Percentiles rank a stretch among this genome's conserved stretches.
phyloP scores from a whole-genome alignment of 92 coral and sea anemone genomes.

The Chrysogorgia sp. region DNA sequence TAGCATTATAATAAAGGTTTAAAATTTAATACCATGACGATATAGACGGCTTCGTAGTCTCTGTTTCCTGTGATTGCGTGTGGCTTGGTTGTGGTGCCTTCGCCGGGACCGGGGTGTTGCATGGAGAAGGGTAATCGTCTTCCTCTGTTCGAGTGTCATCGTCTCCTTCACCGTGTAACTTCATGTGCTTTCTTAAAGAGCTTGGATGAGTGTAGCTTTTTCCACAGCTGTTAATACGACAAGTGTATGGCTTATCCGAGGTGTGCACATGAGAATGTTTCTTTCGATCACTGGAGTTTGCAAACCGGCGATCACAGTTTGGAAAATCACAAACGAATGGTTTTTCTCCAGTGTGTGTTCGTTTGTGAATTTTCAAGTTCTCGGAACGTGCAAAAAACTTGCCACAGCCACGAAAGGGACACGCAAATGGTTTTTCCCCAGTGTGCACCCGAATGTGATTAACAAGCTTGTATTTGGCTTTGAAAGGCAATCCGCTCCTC shows the following conservation, averaged over 20 bases:
- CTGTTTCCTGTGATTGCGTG: constrained; percentile 38
- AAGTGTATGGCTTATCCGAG: constrained; percentile 97
- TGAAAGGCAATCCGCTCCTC: constrained; percentile 91
- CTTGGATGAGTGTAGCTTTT: constrained; percentile 99
- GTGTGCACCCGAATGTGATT: constrained; percentile 97
- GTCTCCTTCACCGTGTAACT: constrained; percentile 76
- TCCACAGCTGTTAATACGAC: constrained; percentile 93
- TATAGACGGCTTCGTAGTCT: constrained; percentile 15
- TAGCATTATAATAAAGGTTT: background rate
- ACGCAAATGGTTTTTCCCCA: constrained; percentile 97
- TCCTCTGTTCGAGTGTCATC: constrained; percentile 31
- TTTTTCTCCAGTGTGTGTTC: constrained; percentile 99
- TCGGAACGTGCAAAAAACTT: constrained; percentile 98
- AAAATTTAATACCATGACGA: constrained; percentile 35
- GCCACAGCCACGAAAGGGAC: constrained; percentile 98
- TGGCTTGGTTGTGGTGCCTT: background rate
- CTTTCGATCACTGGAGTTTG: constrained; percentile 99
- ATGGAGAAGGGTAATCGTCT: constrained; percentile 41
- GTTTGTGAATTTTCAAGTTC: constrained; percentile 94
- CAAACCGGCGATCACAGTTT: constrained; percentile 96
- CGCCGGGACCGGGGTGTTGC: constrained; percentile 19
- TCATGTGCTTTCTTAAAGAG: constrained; percentile 96
- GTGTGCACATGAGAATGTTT: constrained; percentile 99
- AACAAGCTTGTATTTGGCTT: constrained; percentile 97
- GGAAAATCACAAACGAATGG: constrained; percentile 96